Base-by-base conservation (phyloP, 2,888 invertebrate species). In the Eupithecia exiguata region DNA sequence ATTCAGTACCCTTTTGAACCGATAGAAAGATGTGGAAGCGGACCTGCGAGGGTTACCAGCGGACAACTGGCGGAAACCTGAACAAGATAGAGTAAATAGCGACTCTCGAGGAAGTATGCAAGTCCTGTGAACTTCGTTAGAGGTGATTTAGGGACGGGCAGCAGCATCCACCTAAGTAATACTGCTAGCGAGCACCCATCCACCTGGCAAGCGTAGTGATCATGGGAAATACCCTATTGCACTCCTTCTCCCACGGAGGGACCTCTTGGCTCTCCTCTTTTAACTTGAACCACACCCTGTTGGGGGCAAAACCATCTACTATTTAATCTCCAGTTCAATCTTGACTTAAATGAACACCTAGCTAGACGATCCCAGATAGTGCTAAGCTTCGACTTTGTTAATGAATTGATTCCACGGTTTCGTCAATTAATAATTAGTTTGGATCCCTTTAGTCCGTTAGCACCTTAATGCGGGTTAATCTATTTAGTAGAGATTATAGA, bases 271-370 rank as follows among this genome's bases (percentile, higher is more conserved):
- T 12, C 1, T 25, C 1, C n/a, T 74, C 77, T 70, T 66, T 9
- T 58, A 9, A 73, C 76, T 82, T 84, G 74, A 66, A 79, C 85
- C 87, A 83, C 72, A 66, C 74, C 65, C 74, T 38, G 76, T 78
- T 82, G 84, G 86, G 88, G 85, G 86, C 83, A 84, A 86, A 86
- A 87, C 87, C 89, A 89, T 88, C 87, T 85, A 86, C 87, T 89
- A 88, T 89, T 89, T 92, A 92, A 93, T 93, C 93, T 90, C 77
- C 86, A 90, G 90, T 90, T 88, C 89, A 89, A 93, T 92, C 92
- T 93, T 91, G 89, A 91, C 87, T 91, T 91, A 92, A 93, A 92
- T 92, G 93, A 92, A 92, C 92, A 92, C 92, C 91, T 91, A 91
- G 89, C 91, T 91, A 91, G 89, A 86, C 86, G 89, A 92, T 92